A percentile compares a stretch with the other conserved stretches of the same genome.
These are phyloP conservation scores for Eptesicus fuscus DNA, from an alignment of 2,113 vertebrate genomes.

Conservation along the genomic window DNA sequence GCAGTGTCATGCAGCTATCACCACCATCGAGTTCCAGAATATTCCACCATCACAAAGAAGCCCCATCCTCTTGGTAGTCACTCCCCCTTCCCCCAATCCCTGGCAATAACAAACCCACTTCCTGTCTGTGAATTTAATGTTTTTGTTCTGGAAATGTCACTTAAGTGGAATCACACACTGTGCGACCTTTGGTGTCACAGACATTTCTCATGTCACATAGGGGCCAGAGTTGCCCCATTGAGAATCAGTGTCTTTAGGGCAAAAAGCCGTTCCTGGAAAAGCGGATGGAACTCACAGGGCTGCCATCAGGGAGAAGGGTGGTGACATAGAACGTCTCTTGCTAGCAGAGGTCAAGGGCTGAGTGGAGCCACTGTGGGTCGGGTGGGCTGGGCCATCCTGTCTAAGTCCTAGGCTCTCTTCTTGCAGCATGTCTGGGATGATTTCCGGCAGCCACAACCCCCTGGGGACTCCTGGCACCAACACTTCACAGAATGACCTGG, in stretches of 20 bases:
- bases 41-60: fast-evolving
- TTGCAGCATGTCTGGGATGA: conserved; percentile 95
- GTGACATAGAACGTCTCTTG: fast-evolving
- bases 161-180: fast-evolving
- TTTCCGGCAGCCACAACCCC: conserved; percentile 88
- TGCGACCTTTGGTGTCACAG: neutral
- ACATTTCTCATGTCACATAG: fast-evolving
- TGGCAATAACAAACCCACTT: fast-evolving
- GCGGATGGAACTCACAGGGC: neutral
- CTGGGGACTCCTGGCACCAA: conserved; percentile 78
- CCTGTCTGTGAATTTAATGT: fast-evolving
- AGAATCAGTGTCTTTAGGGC: neutral
- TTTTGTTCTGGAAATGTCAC: neutral
- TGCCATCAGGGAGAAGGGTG: neutral
- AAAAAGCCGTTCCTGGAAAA: neutral
- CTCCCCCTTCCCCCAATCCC: neutral
- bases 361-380: neutral
- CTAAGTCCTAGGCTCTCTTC: fast-evolving
- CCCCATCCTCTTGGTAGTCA: fast-evolving
- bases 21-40: neutral
- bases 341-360: neutral
- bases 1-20: fast-evolving
- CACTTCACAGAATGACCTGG: conserved; percentile 87
- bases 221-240: too few species aligned
- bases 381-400: fast-evolving